Conservation (phyloP, 1,140 invertebrate species). For the Potamilus streckersoni region DNA sequence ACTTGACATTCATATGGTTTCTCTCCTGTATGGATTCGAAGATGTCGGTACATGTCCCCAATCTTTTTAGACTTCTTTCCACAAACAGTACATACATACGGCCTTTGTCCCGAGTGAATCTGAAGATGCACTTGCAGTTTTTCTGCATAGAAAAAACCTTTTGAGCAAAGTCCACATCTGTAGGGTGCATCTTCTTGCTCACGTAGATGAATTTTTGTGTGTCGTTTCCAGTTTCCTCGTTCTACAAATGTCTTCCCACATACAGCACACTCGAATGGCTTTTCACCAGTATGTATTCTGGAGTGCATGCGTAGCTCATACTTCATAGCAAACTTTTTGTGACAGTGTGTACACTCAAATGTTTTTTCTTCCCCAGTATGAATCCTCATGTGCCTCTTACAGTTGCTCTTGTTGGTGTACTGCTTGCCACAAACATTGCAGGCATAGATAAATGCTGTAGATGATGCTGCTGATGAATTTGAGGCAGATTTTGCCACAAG, state of each 20-base stretch:
- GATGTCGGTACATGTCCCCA: constrained; percentile 38
- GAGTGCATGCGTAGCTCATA: constrained; percentile 29
- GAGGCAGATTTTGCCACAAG: too few relatives aligned
- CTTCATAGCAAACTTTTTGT: constrained; percentile 25
- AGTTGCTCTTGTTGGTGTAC: constrained; percentile 30
- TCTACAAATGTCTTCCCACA: constrained; percentile 83
- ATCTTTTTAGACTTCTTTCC: constrained; percentile 29
- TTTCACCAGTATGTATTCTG: constrained; percentile 81
- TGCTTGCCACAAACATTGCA: constrained; percentile 36
- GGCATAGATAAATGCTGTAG: constrained; percentile 22
- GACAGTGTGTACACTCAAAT: constrained; percentile 25
- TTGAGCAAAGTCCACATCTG: constrained; percentile 29
- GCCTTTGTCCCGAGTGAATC: constrained; percentile 28
- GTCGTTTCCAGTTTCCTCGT: constrained; percentile 45
- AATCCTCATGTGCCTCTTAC: constrained; percentile 28
- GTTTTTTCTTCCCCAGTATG: constrained; percentile 27
- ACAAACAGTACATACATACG: constrained; percentile 31
- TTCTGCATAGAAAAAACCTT: constrained; percentile 37
- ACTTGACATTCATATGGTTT: constrained; percentile 51
- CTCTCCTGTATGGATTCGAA: constrained; percentile 45
- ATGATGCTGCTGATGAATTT: too few relatives aligned
- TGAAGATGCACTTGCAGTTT: constrained; percentile 57
- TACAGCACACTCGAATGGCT: constrained; percentile 87
- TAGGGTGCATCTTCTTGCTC: constrained; percentile 25
- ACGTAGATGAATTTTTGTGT: constrained; percentile 26